Base-by-base conservation (phyloP, 2,797 vertebrate species). In the Hoplostethus mediterraneus region DNA sequence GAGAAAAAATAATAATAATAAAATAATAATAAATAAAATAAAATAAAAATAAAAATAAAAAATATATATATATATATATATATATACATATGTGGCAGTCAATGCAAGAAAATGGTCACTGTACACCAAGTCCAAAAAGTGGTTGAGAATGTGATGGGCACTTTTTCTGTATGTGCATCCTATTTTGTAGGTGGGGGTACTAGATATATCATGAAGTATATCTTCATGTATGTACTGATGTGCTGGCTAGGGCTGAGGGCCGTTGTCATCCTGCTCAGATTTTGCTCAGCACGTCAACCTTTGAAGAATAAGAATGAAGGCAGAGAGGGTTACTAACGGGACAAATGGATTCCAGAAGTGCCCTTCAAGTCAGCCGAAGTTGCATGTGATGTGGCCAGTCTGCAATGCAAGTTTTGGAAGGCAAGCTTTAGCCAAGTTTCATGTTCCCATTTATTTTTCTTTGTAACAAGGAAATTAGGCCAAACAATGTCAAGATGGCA, bases 401-500 rank as follows among this genome's bases (percentile, higher is more conserved):
- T 77, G 71, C 66, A 63, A 63, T 74, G 70, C 63, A 74, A 0
- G 52, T 73, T 74, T 21, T 52, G 68, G 56, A 73, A 38, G 53
- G 33, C 47, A 9, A 51, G 68, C 65, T 59, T 67, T 48, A 67
- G 69, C 61, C 73, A 79, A 76, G 76, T 67, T 57, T 79, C 61
- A 63, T 51, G 55, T 79, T 83, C 58, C 65, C 30, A 16, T 87
- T 88, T 73, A 78, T 68, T 38, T 59, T 67, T 71, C 69, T 77
- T 72, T 73, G 67, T 67, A 49, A 71, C 51, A 72, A 59, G 73
- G 77, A 89, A 87, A 80, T 75, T 30, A 44, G 62, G 61, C 65
- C 71, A 79, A 71, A 73, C 59, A 11, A 62, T 81, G 83, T 81
- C 78, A 67, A 85, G 71, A 75, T 70, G 82, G 72, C 79, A 87